Conservation (phyloP, 2,888 invertebrate species). For the Belgica antarctica region DNA sequence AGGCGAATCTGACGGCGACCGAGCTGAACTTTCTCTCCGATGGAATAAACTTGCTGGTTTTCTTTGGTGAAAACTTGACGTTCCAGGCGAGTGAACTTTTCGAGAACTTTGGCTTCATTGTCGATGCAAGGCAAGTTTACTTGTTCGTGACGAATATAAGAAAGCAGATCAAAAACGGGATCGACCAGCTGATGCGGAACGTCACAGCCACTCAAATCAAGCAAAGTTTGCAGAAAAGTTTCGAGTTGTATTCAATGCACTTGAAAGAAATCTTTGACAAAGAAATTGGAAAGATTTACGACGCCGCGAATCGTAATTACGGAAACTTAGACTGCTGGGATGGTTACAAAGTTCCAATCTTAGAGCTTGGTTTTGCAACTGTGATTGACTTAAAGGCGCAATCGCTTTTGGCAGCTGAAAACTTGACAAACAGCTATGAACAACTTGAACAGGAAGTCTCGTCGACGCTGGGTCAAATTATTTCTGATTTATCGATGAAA, state of each 20-base stretch:
- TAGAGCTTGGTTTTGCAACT: constrained; percentile 21
- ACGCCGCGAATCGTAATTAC: background rate
- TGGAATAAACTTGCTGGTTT: background rate
- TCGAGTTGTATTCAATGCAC: background rate
- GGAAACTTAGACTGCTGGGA: constrained; percentile 30
- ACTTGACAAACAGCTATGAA: background rate
- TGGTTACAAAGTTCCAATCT: background rate
- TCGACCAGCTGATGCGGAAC: background rate
- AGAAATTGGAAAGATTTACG: background rate
- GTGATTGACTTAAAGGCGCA: background rate
- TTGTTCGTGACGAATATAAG: background rate
- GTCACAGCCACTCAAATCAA: background rate
- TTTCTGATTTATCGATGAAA: background rate
- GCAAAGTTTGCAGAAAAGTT: background rate
- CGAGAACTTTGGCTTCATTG: constrained; percentile 5
- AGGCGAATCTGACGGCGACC: background rate
- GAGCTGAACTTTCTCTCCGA: constrained; percentile 14
- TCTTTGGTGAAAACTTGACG: constrained; percentile 4
- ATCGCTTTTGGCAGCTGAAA: background rate
- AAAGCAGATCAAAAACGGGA: background rate
- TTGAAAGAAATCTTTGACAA: background rate
- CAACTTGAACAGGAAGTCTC: background rate
- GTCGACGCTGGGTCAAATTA: background rate
- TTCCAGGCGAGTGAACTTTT: constrained; percentile 16
- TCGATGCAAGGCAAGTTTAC: constrained; percentile 13